These are phyloP conservation scores for Myotis myotis DNA, from an alignment of 2,797 vertebrate species.

Conservation along the genomic window DNA sequence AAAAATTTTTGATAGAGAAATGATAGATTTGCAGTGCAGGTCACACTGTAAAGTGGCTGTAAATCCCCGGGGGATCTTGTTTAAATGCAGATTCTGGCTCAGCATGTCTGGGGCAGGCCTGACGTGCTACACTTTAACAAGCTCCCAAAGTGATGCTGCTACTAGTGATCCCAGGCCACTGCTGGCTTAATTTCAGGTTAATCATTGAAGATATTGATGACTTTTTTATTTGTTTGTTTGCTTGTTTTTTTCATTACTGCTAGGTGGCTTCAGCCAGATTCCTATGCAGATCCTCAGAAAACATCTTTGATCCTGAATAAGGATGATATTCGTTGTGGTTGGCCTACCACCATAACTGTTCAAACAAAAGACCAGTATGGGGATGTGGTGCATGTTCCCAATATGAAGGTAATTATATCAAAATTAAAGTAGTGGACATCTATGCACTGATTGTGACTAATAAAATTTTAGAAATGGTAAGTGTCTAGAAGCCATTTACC, in stretches of 20 bases:
- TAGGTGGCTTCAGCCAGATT: slow-evolving; percentile 99
- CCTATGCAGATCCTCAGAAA: slow-evolving; percentile 98
- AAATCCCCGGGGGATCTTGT: not conserved
- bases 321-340: slow-evolving; percentile 98
- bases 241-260: slow-evolving; percentile 2
- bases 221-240: slow-evolving; percentile 27
- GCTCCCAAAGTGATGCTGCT: not conserved
- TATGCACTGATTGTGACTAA: not conserved
- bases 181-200: not conserved
- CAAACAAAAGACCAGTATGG: slow-evolving; percentile 99
- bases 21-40: not conserved
- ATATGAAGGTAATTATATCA: slow-evolving; percentile 93
- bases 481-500: not conserved
- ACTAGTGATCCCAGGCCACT: not conserved
- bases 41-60: not conserved
- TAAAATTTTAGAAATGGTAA: not conserved
- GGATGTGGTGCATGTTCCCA: slow-evolving; percentile 98
- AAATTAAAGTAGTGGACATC: slow-evolving; percentile 2
- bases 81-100: not conserved
- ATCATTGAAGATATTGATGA: slow-evolving; percentile 14
- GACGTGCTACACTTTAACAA: not conserved
- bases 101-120: not conserved
- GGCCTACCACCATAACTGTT: slow-evolving; percentile 96
- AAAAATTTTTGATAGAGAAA: not conserved
- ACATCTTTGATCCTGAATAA: slow-evolving; percentile 98